Conservation (phyloP, 1,140 invertebrate species). For the Drosophila triauraria region DNA sequence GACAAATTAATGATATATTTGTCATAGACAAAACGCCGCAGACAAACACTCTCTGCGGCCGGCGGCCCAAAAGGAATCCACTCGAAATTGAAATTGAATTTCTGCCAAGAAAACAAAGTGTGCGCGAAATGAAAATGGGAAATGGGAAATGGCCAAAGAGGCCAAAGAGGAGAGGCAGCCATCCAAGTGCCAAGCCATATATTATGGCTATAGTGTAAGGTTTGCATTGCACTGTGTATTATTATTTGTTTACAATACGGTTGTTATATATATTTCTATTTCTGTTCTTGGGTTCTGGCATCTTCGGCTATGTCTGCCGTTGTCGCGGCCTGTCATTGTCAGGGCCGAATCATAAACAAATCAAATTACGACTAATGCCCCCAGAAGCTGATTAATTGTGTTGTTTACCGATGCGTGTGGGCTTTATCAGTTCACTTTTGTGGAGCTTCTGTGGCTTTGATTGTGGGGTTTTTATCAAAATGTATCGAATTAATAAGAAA, state of each 20-base stretch:
- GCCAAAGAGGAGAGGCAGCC: slow-evolving; percentile 28
- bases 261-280: slow-evolving; percentile 36
- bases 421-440: slow-evolving; percentile 24
- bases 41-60: slow-evolving; percentile 35
- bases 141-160: slow-evolving; percentile 7
- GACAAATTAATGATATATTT: slow-evolving; percentile 53
- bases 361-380: slow-evolving; percentile 41
- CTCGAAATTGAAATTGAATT: slow-evolving; percentile 45
- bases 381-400: slow-evolving; percentile 59
- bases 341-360: slow-evolving; percentile 33
- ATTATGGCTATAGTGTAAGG: slow-evolving; percentile 44
- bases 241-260: slow-evolving; percentile 45
- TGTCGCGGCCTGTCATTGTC: slow-evolving; percentile 30
- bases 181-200: slow-evolving; percentile 36
- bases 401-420: slow-evolving; percentile 56
- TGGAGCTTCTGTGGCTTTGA: slow-evolving; percentile 24
- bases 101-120: slow-evolving; percentile 57
- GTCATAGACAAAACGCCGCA: slow-evolving; percentile 27
- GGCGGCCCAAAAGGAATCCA: slow-evolving; percentile 24
- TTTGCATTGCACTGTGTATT: neutral
- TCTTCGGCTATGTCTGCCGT: slow-evolving; percentile 15
- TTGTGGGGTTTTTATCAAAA: slow-evolving; percentile 1
- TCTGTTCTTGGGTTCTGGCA: slow-evolving; percentile 34
- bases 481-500: neutral
- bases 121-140: slow-evolving; percentile 33